Evolutionary conservation across 1,140 invertebrate species (phyloP), one percentile per base, ranked within the genome.

Genomic region (Diachasma alloeum): DNA sequence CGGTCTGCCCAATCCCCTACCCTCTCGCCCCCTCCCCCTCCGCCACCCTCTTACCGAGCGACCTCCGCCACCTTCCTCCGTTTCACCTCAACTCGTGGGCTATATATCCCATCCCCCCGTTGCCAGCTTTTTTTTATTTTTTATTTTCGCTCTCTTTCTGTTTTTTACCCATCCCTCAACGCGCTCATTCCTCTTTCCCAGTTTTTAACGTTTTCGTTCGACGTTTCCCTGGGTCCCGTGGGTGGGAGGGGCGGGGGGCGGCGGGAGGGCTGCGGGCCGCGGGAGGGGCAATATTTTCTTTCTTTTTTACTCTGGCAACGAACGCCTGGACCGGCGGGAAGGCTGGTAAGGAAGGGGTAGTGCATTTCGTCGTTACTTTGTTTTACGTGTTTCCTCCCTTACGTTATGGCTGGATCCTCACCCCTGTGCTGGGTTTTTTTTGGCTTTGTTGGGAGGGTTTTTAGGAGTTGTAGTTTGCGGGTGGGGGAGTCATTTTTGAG

Each of bases 351-450:
- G 79, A 80, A 79, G 83, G 81, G 82, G 81, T 85, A 87, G 86
- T 88, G 86, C 86, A 87, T 88, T 88, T 88, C 84, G 86, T 87
- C 88, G 87, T 89, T 88, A 88, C 87, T 88, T 88, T 88, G 87
- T 88, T 89, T 88, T 89, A 88, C 85, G 84, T 83, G 83, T 83
- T 83, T 80, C 80, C 81, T 81, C 76, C 79, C 75, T 70, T 36
- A 72, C 69, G 48, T 71, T 56, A 66, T 69, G 69, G 68, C 46
- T n/a, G 24, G 39, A 63, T 72, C 44, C 53, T 56, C 70, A 59
- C 67, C 24, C 36, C 36, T 22, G 19, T 26, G 48, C 59, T 56
- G 71, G 73, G 75, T 67, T 24, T 63, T 76, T 39, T 59, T 69
- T 44, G 13, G 69, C 71, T 67, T 76, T 17, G 17, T 53, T 46